Conservation (phyloP, 2,888 invertebrate genomes). For the Plebejus argus region DNA sequence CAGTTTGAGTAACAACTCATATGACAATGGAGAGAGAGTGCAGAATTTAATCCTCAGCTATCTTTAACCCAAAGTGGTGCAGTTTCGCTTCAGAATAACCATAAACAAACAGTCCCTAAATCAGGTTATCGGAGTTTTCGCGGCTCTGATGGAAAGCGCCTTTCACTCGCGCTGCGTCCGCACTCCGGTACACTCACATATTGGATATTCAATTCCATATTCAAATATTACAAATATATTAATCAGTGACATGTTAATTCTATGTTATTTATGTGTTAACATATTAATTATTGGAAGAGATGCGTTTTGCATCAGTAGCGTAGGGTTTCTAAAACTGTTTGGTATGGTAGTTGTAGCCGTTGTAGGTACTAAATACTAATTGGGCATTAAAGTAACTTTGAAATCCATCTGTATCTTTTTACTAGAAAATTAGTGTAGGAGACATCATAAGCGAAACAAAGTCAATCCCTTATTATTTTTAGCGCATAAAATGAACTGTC, state of each 20-base stretch:
- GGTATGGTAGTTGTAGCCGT: background rate
- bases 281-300: background rate
- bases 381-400: too few relatives aligned
- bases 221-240: conserved; percentile 35
- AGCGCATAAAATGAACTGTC: too few relatives aligned
- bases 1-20: too few relatives aligned
- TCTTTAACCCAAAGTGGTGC: background rate
- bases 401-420: too few relatives aligned
- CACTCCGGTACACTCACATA: conserved; percentile 36
- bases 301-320: background rate
- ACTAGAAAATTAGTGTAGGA: too few relatives aligned
- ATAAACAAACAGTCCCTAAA: conserved; percentile 35
- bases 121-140: conserved; percentile 67
- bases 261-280: background rate
- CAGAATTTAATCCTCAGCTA: background rate
- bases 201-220: background rate
- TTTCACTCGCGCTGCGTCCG: conserved; percentile 66
- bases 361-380: too few relatives aligned
- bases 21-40: too few relatives aligned
- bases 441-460: too few relatives aligned
- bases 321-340: background rate
- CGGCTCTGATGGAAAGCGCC: conserved; percentile 78
- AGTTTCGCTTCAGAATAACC: background rate
- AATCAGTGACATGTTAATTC: background rate
- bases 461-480: too few relatives aligned